phyloP scores from a whole-genome alignment of 2,888 invertebrate species.

The Macrophya alboannulata region DNA sequence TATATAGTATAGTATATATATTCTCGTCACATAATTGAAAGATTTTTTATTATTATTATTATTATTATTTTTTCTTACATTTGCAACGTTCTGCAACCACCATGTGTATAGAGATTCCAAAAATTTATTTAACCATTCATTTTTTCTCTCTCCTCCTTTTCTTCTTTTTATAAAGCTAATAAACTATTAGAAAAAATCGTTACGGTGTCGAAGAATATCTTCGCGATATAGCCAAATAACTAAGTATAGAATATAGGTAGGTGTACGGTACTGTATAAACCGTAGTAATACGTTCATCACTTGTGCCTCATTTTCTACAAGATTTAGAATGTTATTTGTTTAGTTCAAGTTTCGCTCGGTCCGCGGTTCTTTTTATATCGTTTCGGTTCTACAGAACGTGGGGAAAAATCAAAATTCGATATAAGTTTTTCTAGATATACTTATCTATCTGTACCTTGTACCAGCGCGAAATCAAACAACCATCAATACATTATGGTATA shows the following conservation, averaged over 20 bases:
- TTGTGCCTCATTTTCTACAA: constrained; percentile 25
- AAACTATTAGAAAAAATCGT: background rate
- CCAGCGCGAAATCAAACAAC: background rate
- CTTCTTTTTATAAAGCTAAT: background rate
- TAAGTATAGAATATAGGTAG: constrained; percentile 21
- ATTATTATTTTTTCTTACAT: background rate
- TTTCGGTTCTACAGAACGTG: background rate
- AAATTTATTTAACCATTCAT: too few species aligned
- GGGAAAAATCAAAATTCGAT: background rate
- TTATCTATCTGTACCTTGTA: background rate
- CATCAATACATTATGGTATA: too few species aligned
- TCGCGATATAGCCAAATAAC: background rate
- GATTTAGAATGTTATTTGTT: constrained; percentile 44
- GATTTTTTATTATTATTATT: background rate
- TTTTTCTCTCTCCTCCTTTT: background rate
- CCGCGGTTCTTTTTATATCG: constrained; percentile 36
- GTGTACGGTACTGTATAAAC: background rate
- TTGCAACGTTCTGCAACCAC: background rate
- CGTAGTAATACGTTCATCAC: constrained; percentile 37
- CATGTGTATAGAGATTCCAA: background rate
- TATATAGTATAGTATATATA: too few species aligned
- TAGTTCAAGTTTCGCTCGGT: background rate
- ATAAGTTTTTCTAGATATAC: background rate
- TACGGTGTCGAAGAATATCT: background rate
- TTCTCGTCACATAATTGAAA: background rate